Conservation (phyloP, 2,797 vertebrate genomes). For the Leucoraja ocellata region DNA sequence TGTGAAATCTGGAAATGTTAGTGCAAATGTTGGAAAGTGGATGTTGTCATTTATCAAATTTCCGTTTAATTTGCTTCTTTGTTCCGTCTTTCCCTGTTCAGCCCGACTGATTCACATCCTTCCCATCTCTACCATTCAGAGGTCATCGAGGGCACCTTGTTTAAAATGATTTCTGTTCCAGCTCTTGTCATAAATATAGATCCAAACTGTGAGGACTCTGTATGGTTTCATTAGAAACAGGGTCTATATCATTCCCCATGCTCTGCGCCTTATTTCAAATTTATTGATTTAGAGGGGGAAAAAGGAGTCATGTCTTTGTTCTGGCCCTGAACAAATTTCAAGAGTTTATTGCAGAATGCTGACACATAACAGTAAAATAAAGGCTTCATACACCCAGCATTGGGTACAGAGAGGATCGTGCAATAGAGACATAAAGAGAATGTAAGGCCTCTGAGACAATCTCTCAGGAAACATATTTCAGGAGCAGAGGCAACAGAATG, state of each 20-base stretch:
- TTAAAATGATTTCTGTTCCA: constrained; percentile 15
- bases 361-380: background rate
- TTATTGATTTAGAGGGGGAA: constrained; percentile 2
- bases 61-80: background rate
- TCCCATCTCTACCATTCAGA: background rate
- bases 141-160: constrained; percentile 6
- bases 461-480: background rate
- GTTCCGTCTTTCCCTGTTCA: background rate
- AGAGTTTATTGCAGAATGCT: background rate
- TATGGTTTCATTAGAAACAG: constrained; percentile 7
- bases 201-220: constrained; percentile 24
- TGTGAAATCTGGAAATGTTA: background rate
- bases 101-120: background rate
- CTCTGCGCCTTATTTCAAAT: constrained; percentile 17
- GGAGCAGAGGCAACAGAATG: background rate
- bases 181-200: constrained; percentile 10
- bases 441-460: background rate
- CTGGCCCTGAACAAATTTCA: background rate
- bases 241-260: background rate
- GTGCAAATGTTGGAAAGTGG: background rate
- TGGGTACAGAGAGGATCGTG: background rate
- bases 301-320: background rate
- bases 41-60: background rate
- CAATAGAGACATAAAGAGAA: background rate
- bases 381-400: background rate